A percentile compares a stretch with the other conserved stretches of the same genome.
Conservation (phyloP, 2,797 vertebrate species). For the Notamacropus eugenii region DNA sequence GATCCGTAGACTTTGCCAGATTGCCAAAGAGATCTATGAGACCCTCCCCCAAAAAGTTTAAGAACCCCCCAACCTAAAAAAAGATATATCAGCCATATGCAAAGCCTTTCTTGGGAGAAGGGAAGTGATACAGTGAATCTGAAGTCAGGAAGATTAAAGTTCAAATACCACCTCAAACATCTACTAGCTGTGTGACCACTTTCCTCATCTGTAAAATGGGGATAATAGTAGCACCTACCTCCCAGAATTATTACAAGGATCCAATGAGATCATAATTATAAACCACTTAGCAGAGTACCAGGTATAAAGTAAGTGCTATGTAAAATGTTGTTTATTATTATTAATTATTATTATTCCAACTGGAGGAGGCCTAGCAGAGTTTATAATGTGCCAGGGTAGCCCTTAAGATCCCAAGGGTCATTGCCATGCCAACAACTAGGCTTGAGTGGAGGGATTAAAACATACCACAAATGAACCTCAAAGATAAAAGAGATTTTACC, state of each 20-base stretch:
- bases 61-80: background rate
- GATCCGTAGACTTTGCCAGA: background rate
- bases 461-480: background rate
- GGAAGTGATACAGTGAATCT: background rate
- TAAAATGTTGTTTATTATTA: background rate
- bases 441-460: background rate
- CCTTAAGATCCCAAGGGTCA: background rate
- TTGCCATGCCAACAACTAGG: background rate
- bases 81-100: background rate
- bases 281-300: background rate
- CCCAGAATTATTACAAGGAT: background rate
- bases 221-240: background rate
- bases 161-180: background rate
- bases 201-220: background rate
- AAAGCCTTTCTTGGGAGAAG: background rate
- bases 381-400: background rate
- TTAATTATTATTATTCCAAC: background rate
- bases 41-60: background rate
- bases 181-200: background rate
- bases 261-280: background rate
- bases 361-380: background rate
- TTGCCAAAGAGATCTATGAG: background rate
- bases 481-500: background rate
- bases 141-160: background rate
- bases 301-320: background rate